Conservation (phyloP, 2,888 invertebrate species). For the Bhutanitis thaidina region DNA sequence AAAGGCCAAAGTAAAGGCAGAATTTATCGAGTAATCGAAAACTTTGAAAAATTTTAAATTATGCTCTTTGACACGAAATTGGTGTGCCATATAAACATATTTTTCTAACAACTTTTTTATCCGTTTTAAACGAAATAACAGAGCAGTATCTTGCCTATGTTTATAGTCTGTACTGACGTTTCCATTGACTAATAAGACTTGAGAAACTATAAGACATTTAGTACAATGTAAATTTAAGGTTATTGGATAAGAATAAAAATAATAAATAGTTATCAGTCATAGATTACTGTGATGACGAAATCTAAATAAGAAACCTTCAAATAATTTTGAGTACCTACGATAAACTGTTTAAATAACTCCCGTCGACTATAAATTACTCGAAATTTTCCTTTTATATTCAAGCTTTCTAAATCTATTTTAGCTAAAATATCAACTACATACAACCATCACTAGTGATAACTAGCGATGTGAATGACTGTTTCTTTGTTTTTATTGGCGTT, state of each 20-base stretch:
- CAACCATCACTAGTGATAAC: too few species aligned
- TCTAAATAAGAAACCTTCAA: too few species aligned
- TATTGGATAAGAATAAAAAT: slow-evolving; percentile 3
- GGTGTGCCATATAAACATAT: slow-evolving; percentile 2
- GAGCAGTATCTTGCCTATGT: slow-evolving; percentile 2
- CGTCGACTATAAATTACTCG: too few species aligned
- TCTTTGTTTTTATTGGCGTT: too few species aligned
- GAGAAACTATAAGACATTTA: slow-evolving; percentile 3
- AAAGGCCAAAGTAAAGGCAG: neutral
- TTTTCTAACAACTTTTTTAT: neutral
- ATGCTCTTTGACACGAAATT: neutral
- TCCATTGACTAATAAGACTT: neutral
- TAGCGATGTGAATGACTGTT: too few species aligned
- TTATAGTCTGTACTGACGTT: neutral
- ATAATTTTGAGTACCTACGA: too few species aligned
- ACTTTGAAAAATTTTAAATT: neutral
- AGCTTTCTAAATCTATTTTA: too few species aligned
- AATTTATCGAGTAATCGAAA: neutral
- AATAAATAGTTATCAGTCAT: too few species aligned
- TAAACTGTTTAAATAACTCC: too few species aligned
- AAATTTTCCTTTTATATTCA: too few species aligned
- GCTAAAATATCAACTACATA: too few species aligned
- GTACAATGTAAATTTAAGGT: slow-evolving; percentile 14
- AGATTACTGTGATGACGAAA: too few species aligned
- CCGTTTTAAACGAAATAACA: neutral